Evolutionary conservation across 1,140 invertebrate species (phyloP), one percentile per base, ranked within the genome.

Genomic region (Drosophila melanica): DNA sequence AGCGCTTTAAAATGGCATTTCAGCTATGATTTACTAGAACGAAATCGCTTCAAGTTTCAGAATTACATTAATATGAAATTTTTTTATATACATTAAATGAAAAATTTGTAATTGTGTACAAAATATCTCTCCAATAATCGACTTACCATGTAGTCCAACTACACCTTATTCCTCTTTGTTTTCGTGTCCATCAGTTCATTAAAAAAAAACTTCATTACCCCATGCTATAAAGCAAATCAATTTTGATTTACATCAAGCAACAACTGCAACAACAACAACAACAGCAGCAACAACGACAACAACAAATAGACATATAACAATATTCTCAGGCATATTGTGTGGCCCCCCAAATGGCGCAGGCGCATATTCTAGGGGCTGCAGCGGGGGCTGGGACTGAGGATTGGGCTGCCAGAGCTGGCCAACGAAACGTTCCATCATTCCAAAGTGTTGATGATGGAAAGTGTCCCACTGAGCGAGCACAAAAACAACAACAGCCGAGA

Each of bases 361-460:
- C 62, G 71, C 80, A 82, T 79, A 33, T 77, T 59, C 54, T 70
- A 65, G 70, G 67, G 71, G 59, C 37, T 51, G 39, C 18, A 27
- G 16, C 23, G 44, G 16, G 23, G n/a, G 16, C 12, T 30, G 39
- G 64, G 33, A 27, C 14, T 2, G 11, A n/a, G 12, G 35, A 10
- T 1, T 12, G 37, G 54, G 14, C 48, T 79, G 81, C 68, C 82
- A 66, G 64, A 81, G 51, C 68, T 87, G 67, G 53, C 65, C 66
- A 82, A 54, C 82, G 84, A 87, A 86, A 30, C 81, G 81, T 87
- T 86, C 81, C 81, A 86, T 86, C 81, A 87, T 71, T 74, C 71
- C 63, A 63, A 71, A 86, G 79, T 87, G 79, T 73, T 86, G 81
- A 87, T 87, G 82, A 87, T 89, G 82, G 84, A 87, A 87, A 89